phyloP scores from a whole-genome alignment of 1,140 invertebrate genomes.

The Monomorium pharaonis region DNA sequence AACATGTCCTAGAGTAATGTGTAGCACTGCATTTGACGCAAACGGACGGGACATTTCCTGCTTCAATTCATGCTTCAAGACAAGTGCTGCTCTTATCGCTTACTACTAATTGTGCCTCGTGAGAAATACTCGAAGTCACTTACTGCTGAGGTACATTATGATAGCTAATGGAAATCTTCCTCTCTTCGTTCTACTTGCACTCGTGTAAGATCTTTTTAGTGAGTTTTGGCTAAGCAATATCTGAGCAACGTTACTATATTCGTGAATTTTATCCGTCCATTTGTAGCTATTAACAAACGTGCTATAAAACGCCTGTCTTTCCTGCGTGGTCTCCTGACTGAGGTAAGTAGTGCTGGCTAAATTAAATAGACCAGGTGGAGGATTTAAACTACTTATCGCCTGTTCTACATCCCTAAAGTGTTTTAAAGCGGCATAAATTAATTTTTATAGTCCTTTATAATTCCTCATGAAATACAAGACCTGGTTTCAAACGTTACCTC shows the following conservation, averaged over 20 bases:
- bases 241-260: conserved; percentile 92
- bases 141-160: conserved; percentile 94
- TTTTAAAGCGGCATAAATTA: conserved; percentile 64
- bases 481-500: conserved; percentile 82
- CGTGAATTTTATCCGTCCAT: conserved; percentile 96
- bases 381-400: conserved; percentile 89
- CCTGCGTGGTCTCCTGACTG: conserved; percentile 94
- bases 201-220: conserved; percentile 92
- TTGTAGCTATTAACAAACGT: conserved; percentile 95
- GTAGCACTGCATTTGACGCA: conserved; percentile 91
- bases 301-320: conserved; percentile 93
- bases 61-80: conserved; percentile 76
- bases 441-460: neutral
- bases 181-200: conserved; percentile 90
- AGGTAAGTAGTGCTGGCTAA: conserved; percentile 93
- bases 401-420: conserved; percentile 90
- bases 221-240: conserved; percentile 92
- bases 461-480: neutral
- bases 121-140: conserved; percentile 74
- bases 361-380: conserved; percentile 91
- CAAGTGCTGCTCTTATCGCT: neutral
- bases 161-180: conserved; percentile 90
- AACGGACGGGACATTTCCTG: conserved; percentile 91
- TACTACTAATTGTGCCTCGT: neutral
- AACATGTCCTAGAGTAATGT: conserved; percentile 92